A percentile compares a stretch with the other conserved stretches of the same genome.
Conservation (phyloP, 2,113 vertebrate genomes). For the Apteryx owenii region DNA sequence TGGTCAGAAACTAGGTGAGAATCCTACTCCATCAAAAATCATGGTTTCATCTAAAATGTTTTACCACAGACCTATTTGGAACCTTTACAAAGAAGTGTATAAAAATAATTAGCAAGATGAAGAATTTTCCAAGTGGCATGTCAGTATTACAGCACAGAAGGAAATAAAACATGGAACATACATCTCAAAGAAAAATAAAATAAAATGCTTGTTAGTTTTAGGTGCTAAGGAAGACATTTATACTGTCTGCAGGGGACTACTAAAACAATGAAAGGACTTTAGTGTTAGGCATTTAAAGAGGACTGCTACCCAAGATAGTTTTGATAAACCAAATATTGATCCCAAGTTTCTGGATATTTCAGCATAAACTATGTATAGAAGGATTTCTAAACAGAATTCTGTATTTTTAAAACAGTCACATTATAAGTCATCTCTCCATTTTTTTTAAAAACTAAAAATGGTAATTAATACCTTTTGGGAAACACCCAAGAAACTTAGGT, state of each 20-base stretch:
- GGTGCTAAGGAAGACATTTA: neutral
- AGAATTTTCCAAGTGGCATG: neutral
- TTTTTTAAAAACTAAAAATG: neutral
- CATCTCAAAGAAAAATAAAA: neutral
- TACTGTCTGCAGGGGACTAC: neutral
- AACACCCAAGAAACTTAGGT: neutral
- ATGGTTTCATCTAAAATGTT: neutral
- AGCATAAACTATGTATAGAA: neutral
- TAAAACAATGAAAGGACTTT: neutral
- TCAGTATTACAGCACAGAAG: neutral
- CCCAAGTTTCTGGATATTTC: neutral
- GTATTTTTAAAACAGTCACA: neutral
- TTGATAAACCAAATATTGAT: neutral
- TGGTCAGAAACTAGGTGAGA: neutral
- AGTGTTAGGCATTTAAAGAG: neutral
- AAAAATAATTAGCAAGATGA: neutral
- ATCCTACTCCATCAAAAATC: neutral
- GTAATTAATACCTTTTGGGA: neutral
- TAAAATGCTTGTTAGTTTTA: neutral
- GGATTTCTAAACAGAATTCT: neutral
- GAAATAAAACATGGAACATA: neutral
- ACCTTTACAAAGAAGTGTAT: neutral
- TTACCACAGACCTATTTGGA: neutral
- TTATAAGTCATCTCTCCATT: too few species aligned
- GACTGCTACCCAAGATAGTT: neutral